phyloP scores from a whole-genome alignment of 2,797 vertebrate genomes.

The Spheniscus humboldti region DNA sequence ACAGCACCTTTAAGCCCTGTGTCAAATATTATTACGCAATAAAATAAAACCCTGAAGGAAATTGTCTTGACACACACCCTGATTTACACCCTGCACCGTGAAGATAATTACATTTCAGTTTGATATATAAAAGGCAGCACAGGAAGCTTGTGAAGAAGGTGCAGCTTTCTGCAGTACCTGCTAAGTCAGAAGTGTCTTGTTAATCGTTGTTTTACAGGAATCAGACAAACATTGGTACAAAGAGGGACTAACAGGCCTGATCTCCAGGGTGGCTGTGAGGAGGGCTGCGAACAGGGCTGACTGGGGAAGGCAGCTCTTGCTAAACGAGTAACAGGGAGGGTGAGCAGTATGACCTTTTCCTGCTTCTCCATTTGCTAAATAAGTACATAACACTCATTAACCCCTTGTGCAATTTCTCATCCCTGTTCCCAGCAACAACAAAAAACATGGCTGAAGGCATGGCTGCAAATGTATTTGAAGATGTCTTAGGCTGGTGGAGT shows the following conservation, averaged over 20 bases:
- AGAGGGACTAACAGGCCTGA: background rate
- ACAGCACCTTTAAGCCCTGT: conserved; percentile 72
- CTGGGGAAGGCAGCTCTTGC: background rate
- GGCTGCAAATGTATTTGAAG: background rate
- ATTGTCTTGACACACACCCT: conserved; percentile 66
- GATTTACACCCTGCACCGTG: conserved; percentile 71
- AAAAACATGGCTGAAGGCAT: background rate
- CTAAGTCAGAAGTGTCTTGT: conserved; percentile 14
- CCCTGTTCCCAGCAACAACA: background rate
- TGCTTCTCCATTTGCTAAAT: background rate
- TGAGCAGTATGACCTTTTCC: background rate
- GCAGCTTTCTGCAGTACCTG: conserved; percentile 12
- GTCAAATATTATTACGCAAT: conserved; percentile 70
- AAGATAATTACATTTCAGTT: conserved; percentile 74
- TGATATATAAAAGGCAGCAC: conserved; percentile 63
- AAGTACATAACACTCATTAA: background rate
- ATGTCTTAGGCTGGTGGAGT: background rate
- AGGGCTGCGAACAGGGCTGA: background rate
- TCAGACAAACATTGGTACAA: background rate
- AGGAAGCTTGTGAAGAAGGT: conserved; percentile 54
- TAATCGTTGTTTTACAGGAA: conserved; percentile 26
- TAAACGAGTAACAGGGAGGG: background rate
- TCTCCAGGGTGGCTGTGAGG: background rate
- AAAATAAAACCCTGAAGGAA: conserved; percentile 66
- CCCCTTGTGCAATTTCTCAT: background rate